Evolutionary conservation across 2,797 vertebrate genomes (phyloP).

Genomic region (Tarsius wallacei): DNA sequence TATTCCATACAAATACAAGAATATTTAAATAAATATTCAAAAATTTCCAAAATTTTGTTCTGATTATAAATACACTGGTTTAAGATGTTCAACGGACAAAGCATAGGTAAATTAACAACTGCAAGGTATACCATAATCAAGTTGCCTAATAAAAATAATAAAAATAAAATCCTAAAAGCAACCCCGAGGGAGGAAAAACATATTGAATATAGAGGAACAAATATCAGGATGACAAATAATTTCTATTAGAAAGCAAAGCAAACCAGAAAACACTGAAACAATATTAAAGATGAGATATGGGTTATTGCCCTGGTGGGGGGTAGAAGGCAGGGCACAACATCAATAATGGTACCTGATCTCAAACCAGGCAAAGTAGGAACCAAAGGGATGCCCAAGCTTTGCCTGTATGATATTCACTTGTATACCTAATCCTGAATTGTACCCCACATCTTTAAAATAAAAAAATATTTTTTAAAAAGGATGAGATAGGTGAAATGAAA

Average conservation of each 20-base stretch:
- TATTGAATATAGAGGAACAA: neutral
- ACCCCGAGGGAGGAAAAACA: neutral
- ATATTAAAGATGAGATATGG: too few species aligned
- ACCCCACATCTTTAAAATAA: too few species aligned
- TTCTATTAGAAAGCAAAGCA: constrained; percentile 13
- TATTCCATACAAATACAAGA: neutral
- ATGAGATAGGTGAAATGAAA: neutral
- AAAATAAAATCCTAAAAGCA: neutral
- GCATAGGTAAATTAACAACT: neutral
- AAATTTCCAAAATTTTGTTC: neutral
- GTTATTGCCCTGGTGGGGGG: too few species aligned
- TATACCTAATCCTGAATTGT: too few species aligned
- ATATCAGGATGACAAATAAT: neutral
- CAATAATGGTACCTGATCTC: too few species aligned
- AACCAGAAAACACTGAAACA: neutral
- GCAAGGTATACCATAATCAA: neutral
- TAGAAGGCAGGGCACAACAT: too few species aligned
- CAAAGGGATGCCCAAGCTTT: too few species aligned
- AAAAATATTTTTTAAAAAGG: neutral
- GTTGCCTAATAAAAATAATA: neutral
- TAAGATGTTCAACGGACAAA: neutral
- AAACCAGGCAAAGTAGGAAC: too few species aligned
- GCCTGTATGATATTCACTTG: too few species aligned
- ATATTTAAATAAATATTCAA: constrained; percentile 17
- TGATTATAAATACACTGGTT: neutral